phyloP scores from a whole-genome alignment of 2,113 vertebrate species.

The Gambusia holbrooki region DNA sequence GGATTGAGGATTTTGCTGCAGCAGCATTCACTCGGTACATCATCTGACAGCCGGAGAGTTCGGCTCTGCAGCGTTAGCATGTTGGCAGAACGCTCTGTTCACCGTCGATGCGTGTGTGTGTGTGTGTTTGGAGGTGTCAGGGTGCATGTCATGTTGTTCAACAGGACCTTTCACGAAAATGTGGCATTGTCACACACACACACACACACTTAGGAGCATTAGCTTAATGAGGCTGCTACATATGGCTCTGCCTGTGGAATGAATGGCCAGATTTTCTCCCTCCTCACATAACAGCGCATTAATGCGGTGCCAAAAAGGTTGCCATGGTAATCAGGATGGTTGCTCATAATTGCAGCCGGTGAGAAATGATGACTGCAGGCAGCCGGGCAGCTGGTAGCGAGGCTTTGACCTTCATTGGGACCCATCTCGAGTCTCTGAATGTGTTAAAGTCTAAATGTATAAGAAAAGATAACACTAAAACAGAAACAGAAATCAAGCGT shows the following conservation, averaged over 20 bases:
- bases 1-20: conserved; percentile 56
- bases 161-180: conserved; percentile 28
- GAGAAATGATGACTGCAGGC: conserved; percentile 40
- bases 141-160: conserved; percentile 27
- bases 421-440: background rate
- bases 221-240: conserved; percentile 64
- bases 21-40: conserved; percentile 57
- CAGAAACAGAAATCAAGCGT: too few species aligned
- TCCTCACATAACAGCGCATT: conserved; percentile 21
- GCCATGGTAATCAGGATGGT: conserved; percentile 59
- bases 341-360: conserved; percentile 27
- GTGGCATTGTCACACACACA: conserved; percentile 28
- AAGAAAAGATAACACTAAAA: background rate
- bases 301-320: conserved; percentile 55
- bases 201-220: conserved; percentile 21
- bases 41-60: conserved; percentile 41
- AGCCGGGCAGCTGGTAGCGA: background rate
- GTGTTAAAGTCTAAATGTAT: background rate
- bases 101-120: background rate
- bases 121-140: conserved; percentile 21
- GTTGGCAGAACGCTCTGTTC: conserved; percentile 20
- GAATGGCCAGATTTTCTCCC: conserved; percentile 29
- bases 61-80: conserved; percentile 34
- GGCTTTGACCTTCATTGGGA: background rate
- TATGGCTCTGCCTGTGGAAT: conserved; percentile 59